A percentile compares a stretch with the other conserved stretches of the same genome.
phyloP scores from a whole-genome alignment of 2,113 vertebrate genomes.

The Passer montanus region DNA sequence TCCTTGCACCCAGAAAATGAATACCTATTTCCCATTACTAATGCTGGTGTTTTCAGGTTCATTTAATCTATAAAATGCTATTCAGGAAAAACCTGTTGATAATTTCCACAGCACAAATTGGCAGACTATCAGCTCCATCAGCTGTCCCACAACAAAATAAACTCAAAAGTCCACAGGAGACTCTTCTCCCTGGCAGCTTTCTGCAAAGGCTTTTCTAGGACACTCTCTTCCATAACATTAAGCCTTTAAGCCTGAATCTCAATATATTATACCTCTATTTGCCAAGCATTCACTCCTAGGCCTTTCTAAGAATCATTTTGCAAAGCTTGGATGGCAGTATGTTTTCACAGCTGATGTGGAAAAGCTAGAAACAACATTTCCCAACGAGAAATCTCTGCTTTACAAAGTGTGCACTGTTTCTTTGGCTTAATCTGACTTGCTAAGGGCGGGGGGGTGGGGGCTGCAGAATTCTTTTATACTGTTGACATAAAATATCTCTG shows the following conservation, averaged over 20 bases:
- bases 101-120: not conserved
- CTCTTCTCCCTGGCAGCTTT: not conserved
- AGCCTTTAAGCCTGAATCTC: slow-evolving; percentile 16
- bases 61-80: not conserved
- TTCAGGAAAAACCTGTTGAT: not conserved
- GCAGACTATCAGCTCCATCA: not conserved
- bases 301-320: slow-evolving; percentile 46
- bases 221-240: not conserved
- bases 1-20: not conserved
- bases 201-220: slow-evolving; percentile 14
- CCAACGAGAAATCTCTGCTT: slow-evolving; percentile 7
- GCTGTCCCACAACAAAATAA: not conserved
- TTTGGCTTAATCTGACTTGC: not conserved
- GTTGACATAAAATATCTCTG: not conserved
- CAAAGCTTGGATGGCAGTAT: slow-evolving; percentile 31
- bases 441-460: not conserved
- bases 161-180: not conserved
- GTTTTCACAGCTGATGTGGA: slow-evolving; percentile 59
- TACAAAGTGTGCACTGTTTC: slow-evolving; percentile 41
- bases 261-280: not conserved
- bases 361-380: slow-evolving; percentile 42
- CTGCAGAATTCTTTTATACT: not conserved
- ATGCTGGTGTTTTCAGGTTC: not conserved
- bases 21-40: not conserved
- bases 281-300: slow-evolving; percentile 25